Percentiles rank a stretch among this genome's conserved stretches.
Conservation (phyloP, 2,797 vertebrate species). For the Malurus leucopterus region DNA sequence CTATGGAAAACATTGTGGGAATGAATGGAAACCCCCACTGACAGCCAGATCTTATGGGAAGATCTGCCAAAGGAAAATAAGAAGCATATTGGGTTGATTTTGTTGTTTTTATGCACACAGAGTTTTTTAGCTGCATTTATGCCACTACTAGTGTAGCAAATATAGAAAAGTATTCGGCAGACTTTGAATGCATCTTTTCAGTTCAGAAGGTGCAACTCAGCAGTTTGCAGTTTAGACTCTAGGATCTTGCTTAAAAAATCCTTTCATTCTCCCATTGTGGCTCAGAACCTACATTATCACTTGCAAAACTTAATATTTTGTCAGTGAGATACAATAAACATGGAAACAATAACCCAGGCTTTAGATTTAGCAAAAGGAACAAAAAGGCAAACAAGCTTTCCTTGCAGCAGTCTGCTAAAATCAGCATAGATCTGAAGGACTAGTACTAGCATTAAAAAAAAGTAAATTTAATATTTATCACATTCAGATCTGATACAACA, state of each 20-base stretch:
- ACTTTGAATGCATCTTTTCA: neutral
- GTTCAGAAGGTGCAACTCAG: neutral
- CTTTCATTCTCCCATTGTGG: neutral
- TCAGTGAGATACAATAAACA: neutral
- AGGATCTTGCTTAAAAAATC: neutral
- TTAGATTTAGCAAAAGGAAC: neutral
- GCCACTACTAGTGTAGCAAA: neutral
- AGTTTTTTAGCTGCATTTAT: neutral
- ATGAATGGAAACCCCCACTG: conserved; percentile 42
- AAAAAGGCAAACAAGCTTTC: neutral
- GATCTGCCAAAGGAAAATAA: conserved; percentile 24
- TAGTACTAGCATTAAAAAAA: neutral
- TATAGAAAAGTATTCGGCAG: neutral
- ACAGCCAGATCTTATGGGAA: conserved; percentile 26
- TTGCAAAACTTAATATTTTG: neutral
- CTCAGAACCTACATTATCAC: neutral
- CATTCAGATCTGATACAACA: neutral
- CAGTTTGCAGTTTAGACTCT: neutral
- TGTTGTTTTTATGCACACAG: neutral
- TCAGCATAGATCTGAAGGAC: neutral
- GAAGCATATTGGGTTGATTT: neutral
- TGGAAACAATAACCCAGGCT: neutral
- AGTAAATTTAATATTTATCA: neutral
- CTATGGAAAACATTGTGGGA: conserved; percentile 48
- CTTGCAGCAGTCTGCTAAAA: neutral